Base-by-base conservation (phyloP, 2,888 invertebrate species). In the Anarsia innoxiella region DNA sequence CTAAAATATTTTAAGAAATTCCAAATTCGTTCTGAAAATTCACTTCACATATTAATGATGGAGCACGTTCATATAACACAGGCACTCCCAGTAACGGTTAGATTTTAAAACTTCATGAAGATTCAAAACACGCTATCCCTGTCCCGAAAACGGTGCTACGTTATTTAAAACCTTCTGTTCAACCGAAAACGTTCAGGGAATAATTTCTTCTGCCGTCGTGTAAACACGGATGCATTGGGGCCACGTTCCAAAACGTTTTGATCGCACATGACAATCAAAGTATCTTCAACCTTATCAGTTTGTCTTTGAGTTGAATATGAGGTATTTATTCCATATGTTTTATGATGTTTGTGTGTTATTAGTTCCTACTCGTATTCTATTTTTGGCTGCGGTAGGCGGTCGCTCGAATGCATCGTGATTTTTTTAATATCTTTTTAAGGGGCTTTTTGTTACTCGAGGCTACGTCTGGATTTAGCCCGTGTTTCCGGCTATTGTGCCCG, bases 301-400 rank as follows among this genome's bases (percentile, higher is more conserved):
- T n/a, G n/a, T n/a, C n/a, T n/a, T n/a, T n/a, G n/a, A n/a, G n/a
- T n/a, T n/a, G n/a, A n/a, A n/a, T n/a, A n/a, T n/a, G n/a, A n/a
- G n/a, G n/a, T n/a, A n/a, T n/a, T n/a, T n/a, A n/a, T n/a, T n/a
- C n/a, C n/a, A n/a, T n/a, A n/a, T n/a, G n/a, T n/a, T n/a, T n/a
- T n/a, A n/a, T n/a, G n/a, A n/a, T n/a, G n/a, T 19, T 19, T 19
- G 19, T 19, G 19, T 8, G 4, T 19, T 3, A 33, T n/a, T n/a
- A 23, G n/a, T 26, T 9, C 31, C 5, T 36, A 36, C 11, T 66
- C 55, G 53, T 70, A 48, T 56, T 80, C 70, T 83, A 83, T 83
- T 83, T 83, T 76, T 80, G 78, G 69, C 79, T 82, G 82, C 78
- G 83, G 83, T 83, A 83, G 83, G 83, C 83, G 83, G 83, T 72